A percentile compares a stretch with the other conserved stretches of the same genome.
These are phyloP conservation scores for Tupaia tana DNA, from an alignment of 2,113 vertebrate species.

Conservation along the genomic window DNA sequence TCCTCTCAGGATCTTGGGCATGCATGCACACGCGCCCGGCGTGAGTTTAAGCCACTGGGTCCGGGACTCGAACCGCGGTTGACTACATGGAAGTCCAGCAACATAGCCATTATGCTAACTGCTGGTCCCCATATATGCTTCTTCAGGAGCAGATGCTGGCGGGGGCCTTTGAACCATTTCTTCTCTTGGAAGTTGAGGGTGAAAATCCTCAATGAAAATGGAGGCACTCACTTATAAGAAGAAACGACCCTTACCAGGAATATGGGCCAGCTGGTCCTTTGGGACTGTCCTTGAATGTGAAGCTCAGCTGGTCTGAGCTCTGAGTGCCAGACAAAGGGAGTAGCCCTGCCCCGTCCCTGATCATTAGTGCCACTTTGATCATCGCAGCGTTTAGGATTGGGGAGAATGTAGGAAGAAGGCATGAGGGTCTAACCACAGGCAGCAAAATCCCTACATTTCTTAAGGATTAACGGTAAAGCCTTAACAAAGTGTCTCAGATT, in stretches of 20 bases:
- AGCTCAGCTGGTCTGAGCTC: not conserved
- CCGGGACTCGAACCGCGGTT: too few species aligned
- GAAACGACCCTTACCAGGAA: slow-evolving; percentile 48
- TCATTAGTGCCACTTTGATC: not conserved
- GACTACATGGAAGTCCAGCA: too few species aligned
- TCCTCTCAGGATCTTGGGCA: too few species aligned
- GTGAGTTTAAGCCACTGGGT: too few species aligned
- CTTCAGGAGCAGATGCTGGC: not conserved
- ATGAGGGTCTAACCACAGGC: not conserved
- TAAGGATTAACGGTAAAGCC: slow-evolving; percentile 75
- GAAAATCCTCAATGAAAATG: slow-evolving; percentile 51
- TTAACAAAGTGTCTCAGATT: slow-evolving; percentile 69
- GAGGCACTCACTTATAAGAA: slow-evolving; percentile 39
- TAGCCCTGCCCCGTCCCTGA: not conserved
- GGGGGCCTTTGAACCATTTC: not conserved
- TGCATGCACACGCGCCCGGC: too few species aligned
- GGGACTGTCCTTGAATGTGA: slow-evolving; percentile 55
- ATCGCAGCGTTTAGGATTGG: not conserved
- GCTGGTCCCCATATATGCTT: not conserved
- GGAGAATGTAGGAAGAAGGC: not conserved
- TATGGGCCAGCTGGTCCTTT: slow-evolving; percentile 38
- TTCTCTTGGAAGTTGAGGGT: slow-evolving; percentile 61
- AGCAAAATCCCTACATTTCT: slow-evolving; percentile 64
- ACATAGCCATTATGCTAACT: too few species aligned
- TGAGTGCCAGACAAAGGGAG: not conserved